phyloP scores from a whole-genome alignment of 2,888 invertebrate genomes.

The Lithophane leautieri region DNA sequence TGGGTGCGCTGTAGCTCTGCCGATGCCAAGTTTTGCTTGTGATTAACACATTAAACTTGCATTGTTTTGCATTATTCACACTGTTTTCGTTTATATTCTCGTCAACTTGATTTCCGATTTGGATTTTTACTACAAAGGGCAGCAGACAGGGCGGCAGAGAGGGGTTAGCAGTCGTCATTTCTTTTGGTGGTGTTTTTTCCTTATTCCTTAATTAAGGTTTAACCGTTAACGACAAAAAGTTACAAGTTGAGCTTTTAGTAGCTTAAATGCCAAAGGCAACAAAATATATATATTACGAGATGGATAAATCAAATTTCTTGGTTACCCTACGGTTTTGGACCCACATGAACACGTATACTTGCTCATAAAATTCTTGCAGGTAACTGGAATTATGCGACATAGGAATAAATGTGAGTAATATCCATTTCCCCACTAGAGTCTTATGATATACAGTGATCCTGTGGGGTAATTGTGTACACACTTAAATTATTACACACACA shows the following conservation, averaged over 20 bases:
- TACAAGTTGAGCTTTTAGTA: background rate
- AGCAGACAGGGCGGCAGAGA: too few species aligned
- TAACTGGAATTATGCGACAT: background rate
- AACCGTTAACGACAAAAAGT: background rate
- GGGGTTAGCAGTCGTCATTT: background rate
- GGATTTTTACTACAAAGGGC: background rate
- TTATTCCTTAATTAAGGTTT: background rate
- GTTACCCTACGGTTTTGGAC: background rate
- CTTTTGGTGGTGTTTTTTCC: background rate
- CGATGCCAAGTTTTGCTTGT: conserved; percentile 31
- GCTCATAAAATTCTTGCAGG: conserved; percentile 17
- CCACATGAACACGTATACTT: background rate
- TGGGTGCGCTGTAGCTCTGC: conserved; percentile 1
- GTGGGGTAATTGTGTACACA: background rate
- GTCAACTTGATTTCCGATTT: too few species aligned
- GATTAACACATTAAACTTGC: conserved; percentile 53
- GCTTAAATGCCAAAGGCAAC: background rate
- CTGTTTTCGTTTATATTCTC: too few species aligned
- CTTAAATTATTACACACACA: too few species aligned
- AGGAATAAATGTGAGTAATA: background rate
- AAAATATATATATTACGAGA: background rate
- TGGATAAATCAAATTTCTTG: background rate
- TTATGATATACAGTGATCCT: background rate
- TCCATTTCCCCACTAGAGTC: too few species aligned
- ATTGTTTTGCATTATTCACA: too few species aligned